Percentiles rank a stretch among this genome's conserved stretches.
Evolutionary conservation across 2,888 invertebrate genomes (phyloP).

Genomic region (Drosophila niveifrons): DNA sequence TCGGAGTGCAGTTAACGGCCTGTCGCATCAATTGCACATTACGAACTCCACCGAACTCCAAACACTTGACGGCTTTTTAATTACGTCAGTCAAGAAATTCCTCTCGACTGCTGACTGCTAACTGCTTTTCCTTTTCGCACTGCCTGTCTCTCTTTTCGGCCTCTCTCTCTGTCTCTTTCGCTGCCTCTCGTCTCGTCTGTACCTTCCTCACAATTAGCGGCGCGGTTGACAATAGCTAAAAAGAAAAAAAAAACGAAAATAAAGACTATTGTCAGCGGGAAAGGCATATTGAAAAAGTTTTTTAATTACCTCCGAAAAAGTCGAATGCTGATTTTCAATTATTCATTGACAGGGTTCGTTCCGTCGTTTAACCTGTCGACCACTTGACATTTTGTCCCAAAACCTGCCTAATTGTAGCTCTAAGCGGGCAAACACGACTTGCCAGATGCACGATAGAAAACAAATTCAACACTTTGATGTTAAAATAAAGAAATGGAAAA

Average conservation of each 20-base stretch:
- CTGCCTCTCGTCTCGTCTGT: neutral
- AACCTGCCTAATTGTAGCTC: constrained; percentile 5
- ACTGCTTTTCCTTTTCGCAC: neutral
- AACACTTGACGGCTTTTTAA: constrained; percentile 76
- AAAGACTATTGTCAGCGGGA: constrained; percentile 50
- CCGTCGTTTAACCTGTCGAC: constrained; percentile 69
- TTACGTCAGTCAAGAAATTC: constrained; percentile 69
- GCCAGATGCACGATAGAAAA: neutral
- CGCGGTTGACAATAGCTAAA: constrained; percentile 49
- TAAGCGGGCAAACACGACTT: neutral
- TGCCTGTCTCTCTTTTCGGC: neutral
- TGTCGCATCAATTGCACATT: constrained; percentile 77
- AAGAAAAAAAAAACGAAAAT: constrained; percentile 34
- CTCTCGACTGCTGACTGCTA: constrained; percentile 14
- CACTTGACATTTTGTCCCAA: constrained; percentile 59
- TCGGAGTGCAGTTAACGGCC: constrained; percentile 67
- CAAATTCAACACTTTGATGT: neutral
- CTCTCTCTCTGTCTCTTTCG: constrained; percentile 8
- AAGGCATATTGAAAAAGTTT: constrained; percentile 68
- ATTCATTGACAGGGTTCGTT: constrained; percentile 67
- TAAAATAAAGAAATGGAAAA: neutral
- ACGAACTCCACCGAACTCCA: constrained; percentile 45
- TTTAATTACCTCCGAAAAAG: constrained; percentile 67
- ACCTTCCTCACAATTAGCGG: constrained; percentile 51
- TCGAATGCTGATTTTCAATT: constrained; percentile 67